Evolutionary conservation across 2,113 vertebrate species (phyloP).

Genomic region (Henicopernis longicauda): DNA sequence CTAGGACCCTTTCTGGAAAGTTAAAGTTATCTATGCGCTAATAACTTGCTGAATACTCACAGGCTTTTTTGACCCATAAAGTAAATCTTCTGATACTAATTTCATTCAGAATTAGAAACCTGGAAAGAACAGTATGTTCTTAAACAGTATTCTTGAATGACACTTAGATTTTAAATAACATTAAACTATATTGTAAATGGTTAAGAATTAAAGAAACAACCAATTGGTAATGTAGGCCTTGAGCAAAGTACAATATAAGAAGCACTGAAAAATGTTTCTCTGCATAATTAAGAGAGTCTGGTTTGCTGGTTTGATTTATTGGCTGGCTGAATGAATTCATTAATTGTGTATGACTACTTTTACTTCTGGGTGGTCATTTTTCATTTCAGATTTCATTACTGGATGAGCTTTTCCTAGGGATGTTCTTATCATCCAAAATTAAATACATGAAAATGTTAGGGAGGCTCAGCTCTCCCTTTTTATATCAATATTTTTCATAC

Average conservation of each 20-base stretch:
- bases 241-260: slow-evolving; percentile 23
- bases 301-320: slow-evolving; percentile 54
- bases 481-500: not conserved
- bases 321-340: slow-evolving; percentile 35
- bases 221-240: slow-evolving; percentile 27
- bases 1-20: not conserved
- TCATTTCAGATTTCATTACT: slow-evolving; percentile 38
- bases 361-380: slow-evolving; percentile 49
- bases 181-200: not conserved
- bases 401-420: slow-evolving; percentile 23
- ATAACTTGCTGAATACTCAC: not conserved
- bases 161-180: slow-evolving; percentile 15
- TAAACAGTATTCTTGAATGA: not conserved
- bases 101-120: not conserved
- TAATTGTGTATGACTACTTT: slow-evolving; percentile 60
- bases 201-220: slow-evolving; percentile 42
- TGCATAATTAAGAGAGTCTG: slow-evolving; percentile 17
- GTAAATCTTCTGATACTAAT: not conserved
- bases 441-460: slow-evolving; percentile 1
- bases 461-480: not conserved
- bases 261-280: slow-evolving; percentile 13
- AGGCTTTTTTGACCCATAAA: not conserved
- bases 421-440: slow-evolving; percentile 31
- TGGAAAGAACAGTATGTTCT: not conserved
- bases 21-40: not conserved